Evolutionary conservation across 1,140 invertebrate species (phyloP), one percentile per base, ranked within the genome.

Genomic region (Drosophila repletoides): DNA sequence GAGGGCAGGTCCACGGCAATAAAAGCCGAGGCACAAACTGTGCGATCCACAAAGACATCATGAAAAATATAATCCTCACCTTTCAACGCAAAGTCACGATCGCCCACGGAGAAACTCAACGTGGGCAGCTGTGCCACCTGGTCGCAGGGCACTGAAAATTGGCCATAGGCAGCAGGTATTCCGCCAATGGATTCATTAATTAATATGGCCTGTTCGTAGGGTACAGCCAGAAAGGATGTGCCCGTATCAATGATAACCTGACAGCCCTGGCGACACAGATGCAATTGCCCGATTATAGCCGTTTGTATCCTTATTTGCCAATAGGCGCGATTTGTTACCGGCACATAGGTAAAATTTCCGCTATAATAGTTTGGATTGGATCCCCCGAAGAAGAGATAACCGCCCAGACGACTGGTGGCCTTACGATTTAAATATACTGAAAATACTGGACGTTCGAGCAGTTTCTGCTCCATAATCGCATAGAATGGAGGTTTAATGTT

Each of bases 401-500:
- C 88, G 0, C 76, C 88, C 5, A 74, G 58, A 0, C 17, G 33
- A 2, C 46, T 36, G 4, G 84, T 76, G 15, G 96, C 93, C 92
- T 98, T 93, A 90, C 97, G 65, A 36, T 52, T 87, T 9, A 89
- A 67, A 90, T 98, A 99, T 89, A 99, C 99, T 43, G 98, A 98
- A 91, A 99, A 99, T 4, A 99, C 91, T 1, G 97, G 93, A 40
- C 93, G 81, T 0, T 91, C 71, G 2, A 99, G 92, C 0, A 97
- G 90, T 4, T 93, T 93, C 91, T 99, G 98, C 9, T 94, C 92
- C 21, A 98, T 92, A 95, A 99, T 97, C 75, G 96, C 97, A 90
- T 99, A 95, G 90, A 99, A 99, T 1, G 98, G 96, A 0, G 98
- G 97, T 24, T 92, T 91, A 17, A 99, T 97, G 46, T 94, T 93